Conservation (phyloP, 2,113 vertebrate genomes). For the Rhynchomys soricoides region DNA sequence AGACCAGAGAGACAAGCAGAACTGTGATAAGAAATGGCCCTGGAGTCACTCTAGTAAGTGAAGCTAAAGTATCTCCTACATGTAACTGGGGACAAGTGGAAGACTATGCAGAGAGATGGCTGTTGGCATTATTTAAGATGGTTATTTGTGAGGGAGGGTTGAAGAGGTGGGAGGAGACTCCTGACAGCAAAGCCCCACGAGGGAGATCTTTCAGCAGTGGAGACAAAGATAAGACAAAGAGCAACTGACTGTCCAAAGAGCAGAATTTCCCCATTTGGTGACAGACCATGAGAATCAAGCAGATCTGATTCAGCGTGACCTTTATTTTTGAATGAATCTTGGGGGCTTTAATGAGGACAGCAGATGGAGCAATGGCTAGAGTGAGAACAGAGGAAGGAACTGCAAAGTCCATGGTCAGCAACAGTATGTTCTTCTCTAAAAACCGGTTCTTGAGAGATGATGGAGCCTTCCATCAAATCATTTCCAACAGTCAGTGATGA, state of each 20-base stretch:
- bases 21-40: neutral
- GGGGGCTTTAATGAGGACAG: neutral
- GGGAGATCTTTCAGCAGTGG: neutral
- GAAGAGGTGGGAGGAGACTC: neutral
- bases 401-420: neutral
- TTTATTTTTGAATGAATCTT: neutral
- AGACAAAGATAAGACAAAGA: neutral
- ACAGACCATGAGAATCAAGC: neutral
- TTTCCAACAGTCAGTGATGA: neutral
- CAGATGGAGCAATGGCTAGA: neutral
- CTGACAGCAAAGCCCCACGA: neutral
- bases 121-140: neutral
- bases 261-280: slow-evolving; percentile 5
- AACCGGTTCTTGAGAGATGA: neutral
- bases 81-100: neutral
- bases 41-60: neutral
- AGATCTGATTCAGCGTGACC: neutral
- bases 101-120: neutral
- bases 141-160: neutral
- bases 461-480: neutral
- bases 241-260: neutral
- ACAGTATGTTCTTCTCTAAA: neutral
- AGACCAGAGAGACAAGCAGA: neutral
- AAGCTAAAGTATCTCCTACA: neutral
- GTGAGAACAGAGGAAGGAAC: neutral